These are phyloP conservation scores for Cydia splendana DNA, from an alignment of 1,140 invertebrate species.

Conservation along the genomic window DNA sequence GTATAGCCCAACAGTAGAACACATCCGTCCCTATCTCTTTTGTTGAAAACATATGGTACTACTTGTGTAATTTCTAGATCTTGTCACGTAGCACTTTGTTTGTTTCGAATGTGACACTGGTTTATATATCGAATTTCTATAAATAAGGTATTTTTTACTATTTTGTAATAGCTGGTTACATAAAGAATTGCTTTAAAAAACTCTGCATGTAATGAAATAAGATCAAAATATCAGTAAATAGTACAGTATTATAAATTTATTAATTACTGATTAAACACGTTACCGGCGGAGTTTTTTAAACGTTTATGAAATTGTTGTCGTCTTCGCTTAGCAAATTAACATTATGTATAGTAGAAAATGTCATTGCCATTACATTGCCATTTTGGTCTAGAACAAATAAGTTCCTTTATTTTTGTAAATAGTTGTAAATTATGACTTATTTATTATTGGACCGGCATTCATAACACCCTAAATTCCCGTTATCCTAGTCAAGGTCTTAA, in stretches of 20 bases:
- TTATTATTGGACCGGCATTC: slow-evolving; percentile 61
- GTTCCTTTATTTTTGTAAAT: slow-evolving; percentile 77
- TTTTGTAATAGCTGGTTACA: slow-evolving; percentile 5
- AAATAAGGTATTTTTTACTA: neutral
- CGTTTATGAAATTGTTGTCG: slow-evolving; percentile 50
- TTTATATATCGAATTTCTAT: neutral
- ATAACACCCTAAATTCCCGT: slow-evolving; percentile 74
- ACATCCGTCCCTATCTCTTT: neutral
- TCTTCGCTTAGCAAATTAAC: slow-evolving; percentile 59
- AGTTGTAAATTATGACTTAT: slow-evolving; percentile 72
- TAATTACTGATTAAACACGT: neutral
- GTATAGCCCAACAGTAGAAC: neutral
- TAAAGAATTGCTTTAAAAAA: neutral
- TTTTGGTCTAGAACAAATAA: slow-evolving; percentile 76
- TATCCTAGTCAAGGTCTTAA: slow-evolving; percentile 76
- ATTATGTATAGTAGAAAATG: slow-evolving; percentile 55
- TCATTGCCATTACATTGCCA: slow-evolving; percentile 78
- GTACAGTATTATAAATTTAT: neutral
- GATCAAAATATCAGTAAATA: neutral
- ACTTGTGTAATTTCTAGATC: neutral
- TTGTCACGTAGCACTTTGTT: neutral
- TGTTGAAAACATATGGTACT: neutral
- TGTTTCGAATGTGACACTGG: neutral
- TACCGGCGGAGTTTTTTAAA: neutral
- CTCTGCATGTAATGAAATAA: neutral